phyloP scores from a whole-genome alignment of 2,797 vertebrate genomes.

The Ptychobarbus kaznakovi region DNA sequence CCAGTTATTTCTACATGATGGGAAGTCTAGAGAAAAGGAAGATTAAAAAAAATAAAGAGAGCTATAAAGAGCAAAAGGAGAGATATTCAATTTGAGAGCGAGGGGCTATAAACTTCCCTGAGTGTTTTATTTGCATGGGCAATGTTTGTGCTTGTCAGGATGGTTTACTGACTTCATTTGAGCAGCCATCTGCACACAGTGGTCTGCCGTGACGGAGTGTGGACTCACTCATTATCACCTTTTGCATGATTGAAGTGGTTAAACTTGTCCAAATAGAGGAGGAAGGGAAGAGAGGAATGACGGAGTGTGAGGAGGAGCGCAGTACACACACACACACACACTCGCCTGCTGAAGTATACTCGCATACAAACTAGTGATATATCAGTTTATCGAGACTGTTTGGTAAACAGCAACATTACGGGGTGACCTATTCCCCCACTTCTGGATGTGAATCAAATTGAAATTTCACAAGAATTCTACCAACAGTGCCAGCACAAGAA shows the following conservation, averaged over 20 bases:
- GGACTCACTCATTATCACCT: constrained; percentile 43
- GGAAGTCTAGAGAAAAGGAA: constrained; percentile 10
- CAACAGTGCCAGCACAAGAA: constrained; percentile 16
- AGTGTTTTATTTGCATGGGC: constrained; percentile 45
- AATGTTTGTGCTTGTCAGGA: constrained; percentile 52
- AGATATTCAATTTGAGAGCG: constrained; percentile 44
- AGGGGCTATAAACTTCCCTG: constrained; percentile 38
- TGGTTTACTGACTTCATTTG: constrained; percentile 62
- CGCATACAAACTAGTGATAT: background rate
- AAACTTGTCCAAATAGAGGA: constrained; percentile 35
- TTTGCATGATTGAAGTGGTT: constrained; percentile 53
- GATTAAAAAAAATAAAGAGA: constrained; percentile 31
- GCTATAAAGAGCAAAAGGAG: constrained; percentile 32
- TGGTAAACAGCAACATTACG: constrained; percentile 36
- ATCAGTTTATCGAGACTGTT: constrained; percentile 8
- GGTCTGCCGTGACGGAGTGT: constrained; percentile 34
- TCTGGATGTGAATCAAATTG: constrained; percentile 33
- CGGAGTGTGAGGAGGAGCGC: background rate
- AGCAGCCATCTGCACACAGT: constrained; percentile 57
- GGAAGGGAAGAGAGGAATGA: background rate
- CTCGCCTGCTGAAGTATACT: background rate
- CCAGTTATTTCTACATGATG: constrained; percentile 2
- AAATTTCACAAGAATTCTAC: constrained; percentile 3
- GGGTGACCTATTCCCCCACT: constrained; percentile 7
- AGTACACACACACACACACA: background rate